Evolutionary conservation across 2,888 invertebrate species (phyloP).

Genomic region (Caenorhabditis sinica): DNA sequence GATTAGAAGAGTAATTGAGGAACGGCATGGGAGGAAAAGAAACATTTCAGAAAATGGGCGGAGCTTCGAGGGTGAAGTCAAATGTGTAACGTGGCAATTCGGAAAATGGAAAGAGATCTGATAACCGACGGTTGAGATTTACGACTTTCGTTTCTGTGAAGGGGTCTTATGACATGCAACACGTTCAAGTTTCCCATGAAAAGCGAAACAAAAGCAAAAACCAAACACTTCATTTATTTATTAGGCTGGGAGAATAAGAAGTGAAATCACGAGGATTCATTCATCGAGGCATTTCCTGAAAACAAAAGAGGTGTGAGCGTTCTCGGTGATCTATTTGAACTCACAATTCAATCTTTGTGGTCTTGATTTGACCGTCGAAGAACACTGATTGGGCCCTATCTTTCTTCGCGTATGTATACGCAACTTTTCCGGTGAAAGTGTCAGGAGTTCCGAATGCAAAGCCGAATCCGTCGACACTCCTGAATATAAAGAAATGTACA

Average conservation of each 20-base stretch:
- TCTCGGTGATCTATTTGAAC: conserved; percentile 6
- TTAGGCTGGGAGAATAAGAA: conserved; percentile 26
- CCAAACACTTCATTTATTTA: conserved; percentile 63
- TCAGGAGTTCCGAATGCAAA: conserved; percentile 28
- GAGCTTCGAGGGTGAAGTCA: neutral
- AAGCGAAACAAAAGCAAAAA: conserved; percentile 59
- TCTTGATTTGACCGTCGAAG: conserved; percentile 52
- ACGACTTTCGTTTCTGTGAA: conserved; percentile 27
- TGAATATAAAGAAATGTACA: neutral
- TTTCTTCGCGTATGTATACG: conserved; percentile 10
- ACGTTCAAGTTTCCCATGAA: conserved; percentile 49
- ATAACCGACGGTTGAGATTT: conserved; percentile 48
- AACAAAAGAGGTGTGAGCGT: conserved; percentile 16
- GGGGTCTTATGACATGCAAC: conserved; percentile 44
- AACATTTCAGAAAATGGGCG: neutral
- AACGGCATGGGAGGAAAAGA: neutral
- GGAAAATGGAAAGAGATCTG: conserved; percentile 27
- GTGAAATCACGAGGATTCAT: conserved; percentile 15
- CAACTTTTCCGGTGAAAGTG: neutral
- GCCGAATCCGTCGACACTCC: conserved; percentile 43
- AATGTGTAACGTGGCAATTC: conserved; percentile 27
- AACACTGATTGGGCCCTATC: conserved; percentile 33
- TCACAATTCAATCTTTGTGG: conserved; percentile 45
- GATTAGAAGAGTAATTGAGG: conserved; percentile 18
- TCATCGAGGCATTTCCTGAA: conserved; percentile 48